Base-by-base conservation (phyloP, 2,888 invertebrate species). In the Phalera bucephala region DNA sequence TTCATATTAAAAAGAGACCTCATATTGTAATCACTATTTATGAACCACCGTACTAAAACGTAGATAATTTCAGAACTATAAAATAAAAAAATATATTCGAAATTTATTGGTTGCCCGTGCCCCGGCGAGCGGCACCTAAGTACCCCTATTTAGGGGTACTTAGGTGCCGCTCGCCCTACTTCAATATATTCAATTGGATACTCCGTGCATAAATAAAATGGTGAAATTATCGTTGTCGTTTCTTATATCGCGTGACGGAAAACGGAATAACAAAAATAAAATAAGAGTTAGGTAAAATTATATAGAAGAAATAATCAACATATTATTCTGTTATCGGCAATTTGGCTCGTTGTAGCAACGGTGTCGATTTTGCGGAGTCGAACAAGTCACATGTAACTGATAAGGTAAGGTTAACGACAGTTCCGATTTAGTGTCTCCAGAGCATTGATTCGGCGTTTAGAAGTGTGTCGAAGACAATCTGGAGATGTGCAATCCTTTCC, bases 371-470 rank as follows among this genome's bases (percentile, higher is more conserved):
- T 47, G 46, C 53, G 53, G 53, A 59, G 59, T 33, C 53, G 56
- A 61, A 5, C 5, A 5, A 17, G 56, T 66, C 63, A 67, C 64
- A 63, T 64, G 66, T 62, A 60, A 56, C 63, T 63, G 74, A 78
- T 79, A 76, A 73, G 65, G 61, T 79, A 76, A 73, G 65, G 61
- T 56, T 73, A 75, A 72, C 65, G 70, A 69, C 73, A 69, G 63
- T 73, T 68, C 62, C 67, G 62, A 72, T 75, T 70, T 66, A 70
- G 48, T 62, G 58, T 30, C 47, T 50, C 52, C 48, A 39, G 54
- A 50, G 50, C 41, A 45, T 26, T 6, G 14, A 19, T 19, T 11
- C 19, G 19, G 19, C 11, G 10, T 6, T 19, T 4, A 14, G 7
- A 8, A 28, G 15, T 8, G 15, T 2, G 5, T 15, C 13, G 2